These are phyloP conservation scores for Heliconius melpomene DNA, from an alignment of 1,140 invertebrate species.

Conservation along the genomic window DNA sequence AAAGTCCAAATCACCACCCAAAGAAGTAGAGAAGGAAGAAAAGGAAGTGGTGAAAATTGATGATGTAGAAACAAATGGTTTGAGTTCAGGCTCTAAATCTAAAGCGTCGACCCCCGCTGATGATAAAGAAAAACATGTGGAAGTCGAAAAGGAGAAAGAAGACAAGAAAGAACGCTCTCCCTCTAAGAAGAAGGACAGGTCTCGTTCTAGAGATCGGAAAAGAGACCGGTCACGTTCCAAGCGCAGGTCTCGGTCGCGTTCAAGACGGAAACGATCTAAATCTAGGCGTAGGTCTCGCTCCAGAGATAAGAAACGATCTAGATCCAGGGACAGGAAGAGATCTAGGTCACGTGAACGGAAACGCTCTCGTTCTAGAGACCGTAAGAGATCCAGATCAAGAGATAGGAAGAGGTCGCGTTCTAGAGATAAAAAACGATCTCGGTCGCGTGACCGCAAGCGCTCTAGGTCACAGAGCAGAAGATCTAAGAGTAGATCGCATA, in stretches of 20 bases:
- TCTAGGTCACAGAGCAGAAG: constrained; percentile 67
- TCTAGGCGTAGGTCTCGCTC: constrained; percentile 71
- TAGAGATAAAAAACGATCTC: constrained; percentile 72
- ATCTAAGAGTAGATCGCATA: constrained; percentile 69
- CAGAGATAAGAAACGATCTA: constrained; percentile 67
- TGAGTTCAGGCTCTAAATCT: constrained; percentile 67
- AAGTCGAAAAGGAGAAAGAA: constrained; percentile 49
- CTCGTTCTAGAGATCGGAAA: constrained; percentile 72
- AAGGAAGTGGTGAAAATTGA: constrained; percentile 53
- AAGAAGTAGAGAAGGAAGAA: constrained; percentile 53
- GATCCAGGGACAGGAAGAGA: constrained; percentile 72
- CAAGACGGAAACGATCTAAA: constrained; percentile 65
- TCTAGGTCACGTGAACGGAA: constrained; percentile 71
- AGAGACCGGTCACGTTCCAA: constrained; percentile 66
- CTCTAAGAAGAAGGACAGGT: constrained; percentile 78
- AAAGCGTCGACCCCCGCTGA: constrained; percentile 69
- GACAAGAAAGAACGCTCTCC: constrained; percentile 73
- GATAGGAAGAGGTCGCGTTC: constrained; percentile 72
- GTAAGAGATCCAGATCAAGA: constrained; percentile 67
- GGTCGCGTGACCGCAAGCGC: constrained; percentile 72
- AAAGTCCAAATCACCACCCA: constrained; percentile 61
- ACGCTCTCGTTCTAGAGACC: constrained; percentile 69
- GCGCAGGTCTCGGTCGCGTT: constrained; percentile 59
- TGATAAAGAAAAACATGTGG: constrained; percentile 50
- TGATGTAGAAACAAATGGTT: constrained; percentile 62